These are phyloP conservation scores for Zootoca vivipara DNA, from an alignment of 2,113 vertebrate species.

Conservation along the genomic window DNA sequence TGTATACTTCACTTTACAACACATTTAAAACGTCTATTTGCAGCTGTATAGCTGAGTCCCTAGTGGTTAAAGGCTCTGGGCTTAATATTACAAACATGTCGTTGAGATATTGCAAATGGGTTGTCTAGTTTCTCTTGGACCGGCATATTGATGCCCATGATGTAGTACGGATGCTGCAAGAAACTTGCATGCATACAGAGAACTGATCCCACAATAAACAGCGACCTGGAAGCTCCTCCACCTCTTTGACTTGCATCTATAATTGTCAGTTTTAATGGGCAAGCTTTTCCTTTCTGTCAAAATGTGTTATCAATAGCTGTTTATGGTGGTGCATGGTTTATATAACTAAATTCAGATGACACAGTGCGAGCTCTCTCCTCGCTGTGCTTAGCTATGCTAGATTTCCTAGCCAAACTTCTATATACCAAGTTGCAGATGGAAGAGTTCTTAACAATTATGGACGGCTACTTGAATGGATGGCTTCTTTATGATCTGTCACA, in stretches of 20 bases:
- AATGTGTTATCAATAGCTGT: neutral
- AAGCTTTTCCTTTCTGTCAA: neutral
- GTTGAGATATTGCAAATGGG: too few species aligned
- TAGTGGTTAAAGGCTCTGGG: too few species aligned
- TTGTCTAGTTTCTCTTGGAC: too few species aligned
- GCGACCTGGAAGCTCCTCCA: too few species aligned
- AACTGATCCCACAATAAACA: too few species aligned
- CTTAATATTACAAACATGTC: too few species aligned
- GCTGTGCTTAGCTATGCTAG: neutral
- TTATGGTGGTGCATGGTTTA: neutral
- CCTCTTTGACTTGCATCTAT: neutral
- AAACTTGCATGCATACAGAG: too few species aligned
- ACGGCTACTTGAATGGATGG: neutral
- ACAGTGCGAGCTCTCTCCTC: neutral
- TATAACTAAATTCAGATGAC: neutral
- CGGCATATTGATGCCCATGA: too few species aligned
- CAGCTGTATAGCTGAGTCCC: too few species aligned
- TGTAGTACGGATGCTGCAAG: too few species aligned
- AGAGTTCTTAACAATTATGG: neutral
- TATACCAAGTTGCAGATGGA: neutral
- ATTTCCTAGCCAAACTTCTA: neutral
- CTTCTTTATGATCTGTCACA: slow-evolving; percentile 34
- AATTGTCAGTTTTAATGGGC: neutral
- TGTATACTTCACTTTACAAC: too few species aligned
- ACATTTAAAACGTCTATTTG: too few species aligned